phyloP scores from a whole-genome alignment of 2,797 vertebrate genomes.

The Poecilia gillii region DNA sequence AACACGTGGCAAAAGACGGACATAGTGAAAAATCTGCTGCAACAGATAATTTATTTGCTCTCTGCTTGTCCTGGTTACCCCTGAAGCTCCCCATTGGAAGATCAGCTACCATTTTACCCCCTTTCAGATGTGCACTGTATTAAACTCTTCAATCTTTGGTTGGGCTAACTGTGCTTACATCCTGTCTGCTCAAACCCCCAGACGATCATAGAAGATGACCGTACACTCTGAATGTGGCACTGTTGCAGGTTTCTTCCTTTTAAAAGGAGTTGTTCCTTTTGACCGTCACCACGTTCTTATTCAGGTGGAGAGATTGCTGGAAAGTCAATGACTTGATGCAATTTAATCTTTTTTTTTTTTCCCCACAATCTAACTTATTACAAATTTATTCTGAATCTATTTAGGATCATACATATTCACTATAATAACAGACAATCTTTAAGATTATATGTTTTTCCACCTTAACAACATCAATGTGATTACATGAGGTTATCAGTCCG shows the following conservation, averaged over 20 bases:
- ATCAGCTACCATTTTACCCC: conserved; percentile 54
- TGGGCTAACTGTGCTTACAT: conserved; percentile 65
- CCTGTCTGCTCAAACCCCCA: conserved; percentile 43
- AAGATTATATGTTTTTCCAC: background rate
- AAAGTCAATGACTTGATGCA: background rate
- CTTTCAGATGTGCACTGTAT: conserved; percentile 64
- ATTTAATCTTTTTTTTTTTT: background rate
- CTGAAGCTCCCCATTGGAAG: conserved; percentile 59
- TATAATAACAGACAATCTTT: background rate
- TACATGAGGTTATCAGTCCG: too few relatives aligned
- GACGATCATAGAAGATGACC: background rate
- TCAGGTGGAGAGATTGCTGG: background rate
- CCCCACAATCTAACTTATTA: background rate
- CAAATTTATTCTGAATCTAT: too few relatives aligned
- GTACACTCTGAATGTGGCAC: background rate
- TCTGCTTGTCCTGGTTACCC: conserved; percentile 58
- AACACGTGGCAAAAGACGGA: conserved; percentile 18
- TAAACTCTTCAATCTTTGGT: conserved; percentile 75
- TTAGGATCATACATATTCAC: background rate
- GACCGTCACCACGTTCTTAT: background rate
- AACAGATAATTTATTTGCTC: conserved; percentile 44
- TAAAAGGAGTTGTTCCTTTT: background rate
- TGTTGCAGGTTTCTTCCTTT: background rate
- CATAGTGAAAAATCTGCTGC: conserved; percentile 15
- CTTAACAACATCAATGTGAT: background rate